These are phyloP conservation scores for Sicus ferrugineus DNA, from an alignment of 2,888 invertebrate genomes.

Conservation along the genomic window DNA sequence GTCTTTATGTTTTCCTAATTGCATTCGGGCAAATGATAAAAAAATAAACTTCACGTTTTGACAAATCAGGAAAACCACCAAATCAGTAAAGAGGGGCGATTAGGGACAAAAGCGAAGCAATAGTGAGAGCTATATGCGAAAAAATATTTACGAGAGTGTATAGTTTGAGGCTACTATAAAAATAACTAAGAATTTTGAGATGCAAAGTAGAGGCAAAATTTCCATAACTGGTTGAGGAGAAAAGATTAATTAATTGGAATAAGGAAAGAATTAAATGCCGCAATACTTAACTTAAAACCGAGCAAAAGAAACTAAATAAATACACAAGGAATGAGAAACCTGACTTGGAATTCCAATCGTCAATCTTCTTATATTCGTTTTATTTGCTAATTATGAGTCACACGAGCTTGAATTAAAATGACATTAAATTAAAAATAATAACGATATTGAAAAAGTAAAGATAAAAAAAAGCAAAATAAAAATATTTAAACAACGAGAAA, in stretches of 20 bases:
- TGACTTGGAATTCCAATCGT: neutral
- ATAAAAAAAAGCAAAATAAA: neutral
- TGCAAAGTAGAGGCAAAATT: neutral
- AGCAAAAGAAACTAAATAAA: neutral
- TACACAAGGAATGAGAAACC: neutral
- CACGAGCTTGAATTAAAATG: neutral
- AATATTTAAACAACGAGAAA: too few relatives aligned
- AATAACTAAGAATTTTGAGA: too few relatives aligned
- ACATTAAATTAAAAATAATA: neutral
- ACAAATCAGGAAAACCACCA: too few relatives aligned
- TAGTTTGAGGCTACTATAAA: too few relatives aligned
- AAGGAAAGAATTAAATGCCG: neutral
- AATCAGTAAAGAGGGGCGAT: too few relatives aligned
- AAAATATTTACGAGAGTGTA: too few relatives aligned
- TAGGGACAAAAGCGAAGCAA: too few relatives aligned
- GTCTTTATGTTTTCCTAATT: neutral
- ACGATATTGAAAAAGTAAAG: neutral
- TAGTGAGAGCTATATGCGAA: too few relatives aligned
- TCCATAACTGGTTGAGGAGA: neutral
- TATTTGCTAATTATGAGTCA: neutral
- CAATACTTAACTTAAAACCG: constrained; percentile 10
- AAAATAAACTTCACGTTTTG: too few relatives aligned
- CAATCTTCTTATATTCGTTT: neutral
- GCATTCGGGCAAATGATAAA: neutral
- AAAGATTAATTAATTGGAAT: neutral